Conservation (phyloP, 2,888 invertebrate genomes). For the Isoperla grammatica region DNA sequence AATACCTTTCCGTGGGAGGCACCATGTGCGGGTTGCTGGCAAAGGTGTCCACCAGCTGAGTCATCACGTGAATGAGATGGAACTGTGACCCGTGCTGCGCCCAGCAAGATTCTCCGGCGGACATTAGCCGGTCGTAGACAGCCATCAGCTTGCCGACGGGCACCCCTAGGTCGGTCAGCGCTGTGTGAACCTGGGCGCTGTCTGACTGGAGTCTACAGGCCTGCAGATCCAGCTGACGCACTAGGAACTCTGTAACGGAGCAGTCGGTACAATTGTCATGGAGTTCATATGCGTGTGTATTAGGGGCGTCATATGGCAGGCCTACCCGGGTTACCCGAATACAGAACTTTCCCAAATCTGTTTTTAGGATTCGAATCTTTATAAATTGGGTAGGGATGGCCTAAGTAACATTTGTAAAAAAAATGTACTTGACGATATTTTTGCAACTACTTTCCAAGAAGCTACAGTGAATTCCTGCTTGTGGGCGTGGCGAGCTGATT, state of each 20-base stretch:
- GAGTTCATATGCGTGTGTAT: too few species aligned
- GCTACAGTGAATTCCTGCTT: too few species aligned
- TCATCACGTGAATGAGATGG: conserved; percentile 74
- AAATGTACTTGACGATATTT: too few species aligned
- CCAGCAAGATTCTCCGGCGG: conserved; percentile 82
- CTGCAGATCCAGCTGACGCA: conserved; percentile 70
- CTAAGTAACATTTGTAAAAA: too few species aligned
- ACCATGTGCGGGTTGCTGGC: conserved; percentile 58
- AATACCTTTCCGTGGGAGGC: conserved; percentile 45
- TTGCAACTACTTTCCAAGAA: too few species aligned
- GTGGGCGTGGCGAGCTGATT: too few species aligned
- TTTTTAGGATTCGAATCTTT: too few species aligned
- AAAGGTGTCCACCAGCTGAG: conserved; percentile 64
- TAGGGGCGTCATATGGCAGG: too few species aligned
- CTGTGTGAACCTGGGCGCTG: conserved; percentile 64
- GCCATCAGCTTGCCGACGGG: conserved; percentile 71
- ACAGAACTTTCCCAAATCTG: too few species aligned
- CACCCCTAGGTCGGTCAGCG: conserved; percentile 70
- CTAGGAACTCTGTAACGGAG: conserved; percentile 60
- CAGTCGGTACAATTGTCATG: conserved; percentile 2
- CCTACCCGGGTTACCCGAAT: too few species aligned
- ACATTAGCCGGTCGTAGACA: conserved; percentile 75
- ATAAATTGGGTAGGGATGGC: too few species aligned
- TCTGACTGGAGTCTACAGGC: conserved; percentile 58
- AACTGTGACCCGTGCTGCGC: conserved; percentile 76